Conservation (phyloP, 2,113 vertebrate genomes). For the Corythaeola cristata region DNA sequence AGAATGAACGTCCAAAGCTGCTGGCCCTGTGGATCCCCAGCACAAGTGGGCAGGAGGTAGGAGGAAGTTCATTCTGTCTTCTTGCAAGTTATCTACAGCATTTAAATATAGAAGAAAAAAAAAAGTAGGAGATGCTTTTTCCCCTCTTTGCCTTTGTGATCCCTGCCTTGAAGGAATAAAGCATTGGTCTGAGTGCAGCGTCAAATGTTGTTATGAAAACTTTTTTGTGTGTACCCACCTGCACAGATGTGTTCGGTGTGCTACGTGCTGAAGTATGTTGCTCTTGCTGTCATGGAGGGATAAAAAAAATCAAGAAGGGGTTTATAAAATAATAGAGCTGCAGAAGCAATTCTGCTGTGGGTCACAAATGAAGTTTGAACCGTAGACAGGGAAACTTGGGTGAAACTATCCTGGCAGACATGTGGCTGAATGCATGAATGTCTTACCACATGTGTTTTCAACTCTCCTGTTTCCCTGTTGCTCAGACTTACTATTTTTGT, state of each 20-base stretch:
- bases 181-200: background rate
- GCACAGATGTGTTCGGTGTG: background rate
- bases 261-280: background rate
- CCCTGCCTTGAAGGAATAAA: background rate
- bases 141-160: background rate
- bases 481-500: background rate
- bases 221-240: background rate
- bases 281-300: background rate
- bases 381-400: background rate
- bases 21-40: background rate
- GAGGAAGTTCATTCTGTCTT: background rate
- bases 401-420: background rate
- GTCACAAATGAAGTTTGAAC: background rate
- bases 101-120: background rate
- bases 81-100: background rate
- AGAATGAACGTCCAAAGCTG: background rate
- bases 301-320: background rate
- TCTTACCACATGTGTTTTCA: background rate
- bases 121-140: background rate
- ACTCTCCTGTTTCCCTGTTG: background rate
- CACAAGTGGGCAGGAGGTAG: fast-evolving
- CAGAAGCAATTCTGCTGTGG: background rate
- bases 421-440: background rate
- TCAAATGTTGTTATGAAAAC: background rate
- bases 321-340: background rate